phyloP scores from a whole-genome alignment of 2,888 invertebrate genomes.

The Athalia rosae region DNA sequence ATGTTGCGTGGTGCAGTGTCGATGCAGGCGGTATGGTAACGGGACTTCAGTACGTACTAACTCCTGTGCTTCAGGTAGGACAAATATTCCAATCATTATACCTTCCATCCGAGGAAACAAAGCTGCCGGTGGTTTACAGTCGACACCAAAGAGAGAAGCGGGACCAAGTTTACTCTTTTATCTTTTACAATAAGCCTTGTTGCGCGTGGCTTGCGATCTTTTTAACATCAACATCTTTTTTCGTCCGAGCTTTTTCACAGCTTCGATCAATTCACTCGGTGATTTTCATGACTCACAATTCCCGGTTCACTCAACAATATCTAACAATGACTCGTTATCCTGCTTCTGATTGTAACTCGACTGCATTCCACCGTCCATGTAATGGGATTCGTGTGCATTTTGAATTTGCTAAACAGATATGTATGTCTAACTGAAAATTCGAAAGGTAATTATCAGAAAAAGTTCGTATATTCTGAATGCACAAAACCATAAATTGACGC shows the following conservation, averaged over 20 bases:
- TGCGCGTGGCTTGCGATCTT: no score
- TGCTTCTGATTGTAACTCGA: slow-evolving; percentile 22
- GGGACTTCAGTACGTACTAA: slow-evolving; percentile 72
- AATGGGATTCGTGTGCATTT: slow-evolving; percentile 26
- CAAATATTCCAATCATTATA: slow-evolving; percentile 72
- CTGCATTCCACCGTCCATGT: slow-evolving; percentile 22
- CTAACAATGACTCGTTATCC: not conserved
- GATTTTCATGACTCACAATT: not conserved
- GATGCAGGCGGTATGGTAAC: slow-evolving; percentile 71
- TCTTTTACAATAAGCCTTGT: no score
- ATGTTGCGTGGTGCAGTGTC: slow-evolving; percentile 72
- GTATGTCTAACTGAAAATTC: no score
- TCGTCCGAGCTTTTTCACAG: no score
- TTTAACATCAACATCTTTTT: no score
- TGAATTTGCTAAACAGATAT: slow-evolving; percentile 7
- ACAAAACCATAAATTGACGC: slow-evolving; percentile 29
- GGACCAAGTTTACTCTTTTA: not conserved
- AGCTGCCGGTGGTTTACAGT: slow-evolving; percentile 44
- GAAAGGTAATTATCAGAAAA: not conserved
- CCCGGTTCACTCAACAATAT: not conserved
- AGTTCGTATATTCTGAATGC: slow-evolving; percentile 26
- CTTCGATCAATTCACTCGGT: no score
- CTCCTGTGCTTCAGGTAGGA: slow-evolving; percentile 75
- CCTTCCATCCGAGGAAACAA: slow-evolving; percentile 57
- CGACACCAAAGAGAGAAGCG: not conserved